Evolutionary conservation across 64 coral and sea anemone genomes (phyloP).

Genomic region (Catalaphyllia jardinei): DNA sequence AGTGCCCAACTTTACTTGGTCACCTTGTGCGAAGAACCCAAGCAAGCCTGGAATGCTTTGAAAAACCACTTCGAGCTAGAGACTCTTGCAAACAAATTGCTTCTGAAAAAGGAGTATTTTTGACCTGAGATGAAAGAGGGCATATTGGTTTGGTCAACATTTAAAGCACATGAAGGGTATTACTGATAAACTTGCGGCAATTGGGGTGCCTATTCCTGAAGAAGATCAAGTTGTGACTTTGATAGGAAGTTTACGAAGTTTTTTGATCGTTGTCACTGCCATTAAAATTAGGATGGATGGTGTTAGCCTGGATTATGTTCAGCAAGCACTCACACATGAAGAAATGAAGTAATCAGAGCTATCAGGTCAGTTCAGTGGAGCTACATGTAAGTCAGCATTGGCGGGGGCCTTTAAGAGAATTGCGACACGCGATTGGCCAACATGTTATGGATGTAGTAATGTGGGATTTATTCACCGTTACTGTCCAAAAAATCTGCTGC

Average conservation of each 20-base stretch:
- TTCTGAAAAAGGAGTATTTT: slow-evolving; percentile 32
- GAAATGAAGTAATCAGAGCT: slow-evolving; percentile 40
- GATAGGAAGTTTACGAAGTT: slow-evolving; percentile 48
- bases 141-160: slow-evolving; percentile 33
- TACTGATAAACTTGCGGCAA: slow-evolving; percentile 44
- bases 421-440: background rate
- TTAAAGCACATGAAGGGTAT: background rate
- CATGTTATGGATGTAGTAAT: background rate
- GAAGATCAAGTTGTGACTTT: slow-evolving; percentile 45
- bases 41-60: slow-evolving; percentile 46
- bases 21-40: slow-evolving; percentile 25
- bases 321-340: background rate
- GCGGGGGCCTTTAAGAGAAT: background rate
- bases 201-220: slow-evolving; percentile 47
- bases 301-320: background rate
- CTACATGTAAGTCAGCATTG: slow-evolving; percentile 35
- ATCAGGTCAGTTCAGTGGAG: background rate
- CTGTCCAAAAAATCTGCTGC: too few relatives aligned
- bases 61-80: slow-evolving; percentile 15
- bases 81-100: slow-evolving; percentile 23
- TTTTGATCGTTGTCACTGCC: slow-evolving; percentile 31
- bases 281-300: background rate
- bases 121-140: slow-evolving; percentile 29
- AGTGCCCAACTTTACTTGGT: slow-evolving; percentile 43
- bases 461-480: too few relatives aligned